phyloP scores from a whole-genome alignment of 2,888 invertebrate species.

The Trichogramma evanescens region DNA sequence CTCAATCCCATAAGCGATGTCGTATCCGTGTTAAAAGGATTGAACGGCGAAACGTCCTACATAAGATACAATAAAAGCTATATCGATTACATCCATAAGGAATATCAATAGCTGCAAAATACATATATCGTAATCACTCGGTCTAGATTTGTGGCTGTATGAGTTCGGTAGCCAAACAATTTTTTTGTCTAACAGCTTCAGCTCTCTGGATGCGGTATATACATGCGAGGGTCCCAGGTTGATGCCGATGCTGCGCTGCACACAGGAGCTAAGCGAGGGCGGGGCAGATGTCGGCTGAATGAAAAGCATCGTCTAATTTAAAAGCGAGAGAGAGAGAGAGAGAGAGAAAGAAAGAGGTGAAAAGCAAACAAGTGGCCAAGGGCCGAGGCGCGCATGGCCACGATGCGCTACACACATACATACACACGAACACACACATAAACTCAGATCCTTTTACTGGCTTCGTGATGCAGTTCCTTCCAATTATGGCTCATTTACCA shows the following conservation, averaged over 20 bases:
- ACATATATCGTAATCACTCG: neutral
- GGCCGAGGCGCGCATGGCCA: slow-evolving; percentile 15
- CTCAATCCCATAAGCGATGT: no score
- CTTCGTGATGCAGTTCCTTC: slow-evolving; percentile 16
- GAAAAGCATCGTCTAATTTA: slow-evolving; percentile 47
- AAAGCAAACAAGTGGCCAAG: slow-evolving; percentile 41
- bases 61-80: no score
- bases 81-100: no score
- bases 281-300: slow-evolving; percentile 44
- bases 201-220: neutral
- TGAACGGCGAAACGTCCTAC: no score
- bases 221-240: neutral
- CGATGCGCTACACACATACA: no score
- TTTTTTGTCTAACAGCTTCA: neutral
- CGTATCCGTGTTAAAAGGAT: no score
- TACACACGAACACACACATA: no score
- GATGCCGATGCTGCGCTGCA: neutral
- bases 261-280: slow-evolving; percentile 30
- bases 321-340: slow-evolving; percentile 33
- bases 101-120: neutral
- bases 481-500: slow-evolving; percentile 25
- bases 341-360: slow-evolving; percentile 27
- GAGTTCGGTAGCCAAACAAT: slow-evolving; percentile 12
- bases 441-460: no score
- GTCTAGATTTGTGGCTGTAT: neutral